Percentiles rank a stretch among this genome's conserved stretches.
Conservation (phyloP, 2,888 invertebrate species). For the Syrphus vitripennis region DNA sequence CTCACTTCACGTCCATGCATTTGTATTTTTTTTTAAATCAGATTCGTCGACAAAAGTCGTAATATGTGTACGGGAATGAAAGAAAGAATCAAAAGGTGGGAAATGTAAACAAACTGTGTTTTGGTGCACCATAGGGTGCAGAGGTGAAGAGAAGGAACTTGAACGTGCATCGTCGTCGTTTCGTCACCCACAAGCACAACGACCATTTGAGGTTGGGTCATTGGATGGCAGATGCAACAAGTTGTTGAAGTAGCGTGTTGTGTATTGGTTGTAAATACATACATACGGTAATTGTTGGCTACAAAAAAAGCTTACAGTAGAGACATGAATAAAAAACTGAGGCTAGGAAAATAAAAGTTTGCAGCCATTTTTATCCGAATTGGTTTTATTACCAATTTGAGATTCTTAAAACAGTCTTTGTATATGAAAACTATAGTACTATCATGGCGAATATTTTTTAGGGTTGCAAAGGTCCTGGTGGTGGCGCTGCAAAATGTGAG, state of each 20-base stretch:
- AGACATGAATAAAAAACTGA: too few relatives aligned
- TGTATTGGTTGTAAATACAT: too few relatives aligned
- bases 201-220: neutral
- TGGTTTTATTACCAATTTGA: too few relatives aligned
- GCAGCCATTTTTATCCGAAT: too few relatives aligned
- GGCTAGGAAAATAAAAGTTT: too few relatives aligned
- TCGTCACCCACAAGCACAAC: neutral
- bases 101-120: slow-evolving; percentile 49
- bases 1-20: neutral
- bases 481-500: too few relatives aligned
- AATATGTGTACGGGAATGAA: slow-evolving; percentile 27
- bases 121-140: neutral
- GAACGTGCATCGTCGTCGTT: neutral
- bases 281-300: too few relatives aligned
- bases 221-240: slow-evolving; percentile 41
- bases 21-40: slow-evolving; percentile 25
- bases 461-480: too few relatives aligned
- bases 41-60: neutral
- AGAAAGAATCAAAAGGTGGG: slow-evolving; percentile 38
- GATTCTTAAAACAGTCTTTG: too few relatives aligned
- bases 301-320: neutral
- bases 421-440: too few relatives aligned
- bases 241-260: too few relatives aligned
- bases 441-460: too few relatives aligned
- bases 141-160: neutral